phyloP scores from a whole-genome alignment of 2,113 vertebrate species.

The Lynx canadensis region DNA sequence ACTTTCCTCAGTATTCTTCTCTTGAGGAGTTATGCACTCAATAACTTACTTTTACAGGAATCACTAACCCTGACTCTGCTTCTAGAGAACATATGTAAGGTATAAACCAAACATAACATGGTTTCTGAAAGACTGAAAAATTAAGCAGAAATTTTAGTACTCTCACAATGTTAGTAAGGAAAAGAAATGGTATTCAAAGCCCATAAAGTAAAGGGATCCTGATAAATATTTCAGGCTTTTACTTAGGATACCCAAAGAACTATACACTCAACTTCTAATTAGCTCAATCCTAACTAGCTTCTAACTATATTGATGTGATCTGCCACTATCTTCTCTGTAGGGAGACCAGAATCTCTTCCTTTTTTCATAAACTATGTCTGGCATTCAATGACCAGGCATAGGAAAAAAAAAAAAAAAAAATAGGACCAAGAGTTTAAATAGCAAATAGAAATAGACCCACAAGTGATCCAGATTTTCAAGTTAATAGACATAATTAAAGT shows the following conservation, averaged over 20 bases:
- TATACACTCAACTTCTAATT: background rate
- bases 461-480: background rate
- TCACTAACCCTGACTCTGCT: background rate
- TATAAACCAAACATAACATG: background rate
- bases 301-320: background rate
- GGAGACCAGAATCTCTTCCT: background rate
- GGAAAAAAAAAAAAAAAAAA: background rate
- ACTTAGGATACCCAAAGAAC: background rate
- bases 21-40: background rate
- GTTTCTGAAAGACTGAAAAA: background rate
- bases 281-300: background rate
- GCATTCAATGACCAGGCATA: background rate
- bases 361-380: background rate
- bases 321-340: background rate
- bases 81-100: background rate
- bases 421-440: background rate
- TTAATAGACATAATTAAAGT: background rate
- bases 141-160: background rate
- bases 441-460: background rate
- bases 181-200: background rate
- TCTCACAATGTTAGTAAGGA: background rate
- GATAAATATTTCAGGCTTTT: background rate
- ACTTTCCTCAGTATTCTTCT: background rate
- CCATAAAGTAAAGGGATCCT: background rate
- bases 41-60: background rate